Base-by-base conservation (phyloP, 2,888 invertebrate species). In the Crematogaster levior region DNA sequence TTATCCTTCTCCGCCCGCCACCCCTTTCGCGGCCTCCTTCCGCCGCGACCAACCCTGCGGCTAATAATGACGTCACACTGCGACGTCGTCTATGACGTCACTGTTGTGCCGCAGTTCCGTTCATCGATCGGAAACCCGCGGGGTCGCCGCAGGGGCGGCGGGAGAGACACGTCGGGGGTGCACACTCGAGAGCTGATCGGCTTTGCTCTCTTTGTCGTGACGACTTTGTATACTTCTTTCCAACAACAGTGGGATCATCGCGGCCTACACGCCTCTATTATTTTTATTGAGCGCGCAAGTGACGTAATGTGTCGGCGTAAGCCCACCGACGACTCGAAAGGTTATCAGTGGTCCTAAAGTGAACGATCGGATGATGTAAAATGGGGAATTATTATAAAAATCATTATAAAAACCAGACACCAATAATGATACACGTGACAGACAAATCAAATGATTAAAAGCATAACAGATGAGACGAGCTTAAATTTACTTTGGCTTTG, bases 1-100 rank as follows among this genome's bases (percentile, higher is more conserved):
- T 27, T 74, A 95, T 95, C 94, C 94, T 86, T 93, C 95, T 95
- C 95, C 91, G 93, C 93, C 93, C 94, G 93, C 93, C 92, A 93
- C 94, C 93, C 93, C 93, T 94, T 90, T 91, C 89, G 93, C 94
- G 94, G 94, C 94, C 94, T 85, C 83, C 86, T 83, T 66, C 82
- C 85, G 68, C 82, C 84, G 70, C 86, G 74, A 74, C 81, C 83
- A 46, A 85, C 83, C 63, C 81, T 84, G 63, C 37, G 46, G 74
- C 46, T 27, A 53, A 66, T 18, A 72, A 53, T 93, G 93, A 93
- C 93, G 93, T 93, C 92, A 91, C 91, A 91, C 90, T 91, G 90
- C 90, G 90, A 90, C 90, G 90, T 91, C 93, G 93, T 92, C 90
- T 87, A 90, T 93, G 92, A 93, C 93, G 93, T 93, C 93, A 93